Evolutionary conservation across 2,113 vertebrate genomes (phyloP).

Genomic region (Sinocyclocheilus anshuiensis): DNA sequence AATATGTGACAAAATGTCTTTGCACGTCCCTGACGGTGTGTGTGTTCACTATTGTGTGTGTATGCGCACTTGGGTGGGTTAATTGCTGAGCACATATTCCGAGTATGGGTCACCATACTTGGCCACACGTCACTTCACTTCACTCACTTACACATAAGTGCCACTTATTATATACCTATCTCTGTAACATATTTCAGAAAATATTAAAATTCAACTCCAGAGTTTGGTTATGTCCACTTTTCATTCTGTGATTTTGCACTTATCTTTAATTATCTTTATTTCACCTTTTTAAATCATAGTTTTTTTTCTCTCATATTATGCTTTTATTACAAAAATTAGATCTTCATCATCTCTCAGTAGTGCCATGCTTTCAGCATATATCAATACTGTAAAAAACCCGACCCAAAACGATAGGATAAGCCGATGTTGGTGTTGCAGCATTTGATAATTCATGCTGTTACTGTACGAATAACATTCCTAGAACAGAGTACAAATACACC

Average conservation of each 20-base stretch:
- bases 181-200: neutral
- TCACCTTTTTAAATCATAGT: neutral
- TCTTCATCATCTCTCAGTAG: constrained; percentile 75
- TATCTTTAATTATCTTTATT: neutral
- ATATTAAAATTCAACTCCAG: neutral
- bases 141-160: too few relatives aligned
- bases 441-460: constrained; percentile 79
- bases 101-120: too few relatives aligned
- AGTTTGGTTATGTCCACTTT: neutral
- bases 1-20: too few relatives aligned
- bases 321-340: constrained; percentile 86
- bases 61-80: too few relatives aligned
- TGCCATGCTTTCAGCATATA: constrained; percentile 84
- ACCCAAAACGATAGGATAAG: constrained; percentile 77
- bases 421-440: constrained; percentile 75
- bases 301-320: neutral
- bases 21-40: too few relatives aligned
- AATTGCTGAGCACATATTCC: too few relatives aligned
- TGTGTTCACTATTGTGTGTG: neutral
- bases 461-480: constrained; percentile 79
- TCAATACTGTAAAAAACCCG: constrained; percentile 81
- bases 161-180: too few relatives aligned
- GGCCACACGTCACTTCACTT: neutral
- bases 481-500: constrained; percentile 80
- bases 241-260: neutral